Evolutionary conservation across 2,113 vertebrate genomes (phyloP), one percentile per base, ranked within the genome.

Genomic region (Abramis brama): DNA sequence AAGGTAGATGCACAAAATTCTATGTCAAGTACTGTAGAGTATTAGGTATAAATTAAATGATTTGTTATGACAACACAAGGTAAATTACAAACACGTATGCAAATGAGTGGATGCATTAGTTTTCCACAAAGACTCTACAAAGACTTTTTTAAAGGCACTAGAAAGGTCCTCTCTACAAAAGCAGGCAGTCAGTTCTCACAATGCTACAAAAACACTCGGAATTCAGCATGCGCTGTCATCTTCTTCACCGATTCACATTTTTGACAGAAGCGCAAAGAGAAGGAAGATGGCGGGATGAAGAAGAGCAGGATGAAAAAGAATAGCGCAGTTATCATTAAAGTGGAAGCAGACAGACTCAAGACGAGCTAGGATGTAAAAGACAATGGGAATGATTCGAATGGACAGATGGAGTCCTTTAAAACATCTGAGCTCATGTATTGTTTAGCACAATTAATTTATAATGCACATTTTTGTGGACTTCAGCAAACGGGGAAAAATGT

Each of bases 221-320:
- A 83, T 83, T 57, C 81, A 57, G 45, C 30, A 57, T 1, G 30
- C 81, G 8, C 5, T 71, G 79, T 55, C 80, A 82, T 82, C 43
- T 19, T 83, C 47, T 39, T 83, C 39, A 64, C 25, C 19, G 50
- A 83, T 83, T 71, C 66, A 7, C 27, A 21, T 27, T 70, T 30
- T 83, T 73, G 50, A 73, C 81, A 73, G 81, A 73, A 83, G 66
- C 8, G 66, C 64, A 73, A 71, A 71, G 81, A 57, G 80, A 82
- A 82, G 80, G 80, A 82, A 82, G 66, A 83, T 83, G 66, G 68
- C 2, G 47, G 15, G 64, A 83, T 36, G 66, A 83, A 23, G 81
- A 83, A 39, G 81, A 83, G 50, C 15, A 55, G 64, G 81, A 83
- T 83, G 66, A 83, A 83, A 83, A 73, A 83, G 81, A 83, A 83